A percentile compares a stretch with the other conserved stretches of the same genome.
Evolutionary conservation across 1,140 invertebrate genomes (phyloP).

Genomic region (Pachyrhynchus sulphureomaculatus): DNA sequence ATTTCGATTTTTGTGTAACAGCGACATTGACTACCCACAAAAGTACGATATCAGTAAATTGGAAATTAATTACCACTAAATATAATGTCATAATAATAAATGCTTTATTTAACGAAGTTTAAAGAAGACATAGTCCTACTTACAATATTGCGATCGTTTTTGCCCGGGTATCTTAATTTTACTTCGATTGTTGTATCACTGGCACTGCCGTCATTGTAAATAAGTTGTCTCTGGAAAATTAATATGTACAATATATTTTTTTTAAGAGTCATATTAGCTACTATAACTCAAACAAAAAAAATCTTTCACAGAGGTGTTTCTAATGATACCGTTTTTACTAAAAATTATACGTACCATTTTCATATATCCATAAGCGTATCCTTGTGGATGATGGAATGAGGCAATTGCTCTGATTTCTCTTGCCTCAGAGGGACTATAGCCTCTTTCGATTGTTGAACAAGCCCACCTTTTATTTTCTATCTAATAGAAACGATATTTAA

Average conservation of each 20-base stretch:
- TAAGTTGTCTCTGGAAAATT: conserved; percentile 71
- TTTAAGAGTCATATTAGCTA: background rate
- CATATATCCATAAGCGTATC: conserved; percentile 84
- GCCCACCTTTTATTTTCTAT: conserved; percentile 64
- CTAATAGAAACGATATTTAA: no score
- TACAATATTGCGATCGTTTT: conserved; percentile 77
- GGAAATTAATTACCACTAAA: no score
- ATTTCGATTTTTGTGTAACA: no score
- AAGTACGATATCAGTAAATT: no score
- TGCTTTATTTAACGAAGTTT: no score
- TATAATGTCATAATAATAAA: no score
- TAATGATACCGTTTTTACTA: no score
- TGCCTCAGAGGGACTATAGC: conserved; percentile 82
- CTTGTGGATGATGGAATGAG: conserved; percentile 87
- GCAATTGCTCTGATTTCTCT: conserved; percentile 83
- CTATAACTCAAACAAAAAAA: background rate
- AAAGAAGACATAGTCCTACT: conserved; percentile 49
- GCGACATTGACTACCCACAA: no score
- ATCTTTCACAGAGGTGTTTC: no score
- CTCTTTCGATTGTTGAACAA: conserved; percentile 81
- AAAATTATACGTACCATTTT: conserved; percentile 65
- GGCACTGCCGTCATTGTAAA: conserved; percentile 80
- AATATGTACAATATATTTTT: no score
- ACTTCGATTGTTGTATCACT: conserved; percentile 90
- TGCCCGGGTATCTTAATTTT: conserved; percentile 81